Conservation (phyloP, 2,113 vertebrate genomes). For the Salvelinus alpinus region DNA sequence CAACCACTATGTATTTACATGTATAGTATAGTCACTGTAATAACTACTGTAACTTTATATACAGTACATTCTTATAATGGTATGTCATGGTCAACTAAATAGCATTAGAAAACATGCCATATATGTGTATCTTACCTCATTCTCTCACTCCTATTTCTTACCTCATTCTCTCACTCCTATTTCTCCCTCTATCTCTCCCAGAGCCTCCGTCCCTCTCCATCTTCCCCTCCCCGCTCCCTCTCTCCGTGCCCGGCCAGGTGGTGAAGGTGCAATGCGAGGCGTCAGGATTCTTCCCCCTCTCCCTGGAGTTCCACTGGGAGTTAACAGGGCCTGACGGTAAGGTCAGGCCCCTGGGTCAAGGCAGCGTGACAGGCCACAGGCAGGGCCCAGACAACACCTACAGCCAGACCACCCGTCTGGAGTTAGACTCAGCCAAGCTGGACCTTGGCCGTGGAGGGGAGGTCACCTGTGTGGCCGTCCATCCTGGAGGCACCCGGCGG, state of each 20-base stretch:
- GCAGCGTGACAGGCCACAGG: slow-evolving; percentile 50
- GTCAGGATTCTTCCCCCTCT: slow-evolving; percentile 77
- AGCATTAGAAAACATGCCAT: neutral
- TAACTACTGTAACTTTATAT: neutral
- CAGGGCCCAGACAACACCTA: slow-evolving; percentile 78
- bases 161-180: neutral
- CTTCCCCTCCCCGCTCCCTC: slow-evolving; percentile 66
- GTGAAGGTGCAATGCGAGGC: slow-evolving; percentile 72
- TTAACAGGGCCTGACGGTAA: slow-evolving; percentile 44
- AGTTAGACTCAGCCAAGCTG: slow-evolving; percentile 43
- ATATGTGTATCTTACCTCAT: neutral
- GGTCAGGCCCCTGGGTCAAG: slow-evolving; percentile 15
- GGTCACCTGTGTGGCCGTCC: slow-evolving; percentile 74
- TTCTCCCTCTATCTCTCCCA: slow-evolving; percentile 17
- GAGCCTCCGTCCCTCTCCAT: slow-evolving; percentile 60
- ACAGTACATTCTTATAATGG: neutral
- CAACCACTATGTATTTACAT: neutral
- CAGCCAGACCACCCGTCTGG: slow-evolving; percentile 71
- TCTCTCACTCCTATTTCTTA: neutral
- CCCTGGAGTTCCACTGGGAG: slow-evolving; percentile 77
- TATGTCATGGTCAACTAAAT: neutral
- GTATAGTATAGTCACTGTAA: neutral
- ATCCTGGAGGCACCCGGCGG: slow-evolving; percentile 62
- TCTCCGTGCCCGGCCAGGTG: slow-evolving; percentile 59
- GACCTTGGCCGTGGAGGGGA: slow-evolving; percentile 69